phyloP scores from a whole-genome alignment of 1,140 invertebrate genomes.

The Agraylea sexmaculata region DNA sequence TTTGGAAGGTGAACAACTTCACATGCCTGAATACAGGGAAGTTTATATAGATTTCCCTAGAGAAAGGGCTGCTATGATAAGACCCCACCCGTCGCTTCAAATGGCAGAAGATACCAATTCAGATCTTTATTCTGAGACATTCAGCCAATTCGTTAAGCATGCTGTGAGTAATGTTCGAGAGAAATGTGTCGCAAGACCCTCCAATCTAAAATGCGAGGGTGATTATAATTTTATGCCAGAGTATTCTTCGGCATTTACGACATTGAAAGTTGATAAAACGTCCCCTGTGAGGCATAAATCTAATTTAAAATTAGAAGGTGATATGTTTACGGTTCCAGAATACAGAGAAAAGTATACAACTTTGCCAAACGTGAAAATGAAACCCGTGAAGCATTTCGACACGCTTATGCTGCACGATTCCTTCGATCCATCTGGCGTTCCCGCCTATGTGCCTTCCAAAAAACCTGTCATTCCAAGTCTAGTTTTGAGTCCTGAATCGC shows the following conservation, averaged over 20 bases:
- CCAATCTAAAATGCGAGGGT: slow-evolving; percentile 34
- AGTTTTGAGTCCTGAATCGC: slow-evolving; percentile 16
- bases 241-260: slow-evolving; percentile 32
- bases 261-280: slow-evolving; percentile 21
- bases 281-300: slow-evolving; percentile 27
- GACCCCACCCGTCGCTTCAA: slow-evolving; percentile 19
- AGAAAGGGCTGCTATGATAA: slow-evolving; percentile 22
- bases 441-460: not conserved
- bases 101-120: slow-evolving; percentile 13
- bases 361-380: slow-evolving; percentile 12
- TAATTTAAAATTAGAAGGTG: slow-evolving; percentile 30
- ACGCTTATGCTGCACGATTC: slow-evolving; percentile 10
- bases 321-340: slow-evolving; percentile 30
- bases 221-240: slow-evolving; percentile 31
- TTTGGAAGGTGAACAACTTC: slow-evolving; percentile 25
- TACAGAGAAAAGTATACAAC: slow-evolving; percentile 25
- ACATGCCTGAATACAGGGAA: slow-evolving; percentile 27
- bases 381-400: slow-evolving; percentile 11
- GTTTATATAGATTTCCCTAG: slow-evolving; percentile 28
- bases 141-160: slow-evolving; percentile 19
- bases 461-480: slow-evolving; percentile 8
- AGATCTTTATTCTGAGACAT: slow-evolving; percentile 16
- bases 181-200: slow-evolving; percentile 28
- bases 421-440: slow-evolving; percentile 3
- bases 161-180: slow-evolving; percentile 28